Evolutionary conservation across 2,888 invertebrate species (phyloP).

Genomic region (Cosmorhoe ocellata): DNA sequence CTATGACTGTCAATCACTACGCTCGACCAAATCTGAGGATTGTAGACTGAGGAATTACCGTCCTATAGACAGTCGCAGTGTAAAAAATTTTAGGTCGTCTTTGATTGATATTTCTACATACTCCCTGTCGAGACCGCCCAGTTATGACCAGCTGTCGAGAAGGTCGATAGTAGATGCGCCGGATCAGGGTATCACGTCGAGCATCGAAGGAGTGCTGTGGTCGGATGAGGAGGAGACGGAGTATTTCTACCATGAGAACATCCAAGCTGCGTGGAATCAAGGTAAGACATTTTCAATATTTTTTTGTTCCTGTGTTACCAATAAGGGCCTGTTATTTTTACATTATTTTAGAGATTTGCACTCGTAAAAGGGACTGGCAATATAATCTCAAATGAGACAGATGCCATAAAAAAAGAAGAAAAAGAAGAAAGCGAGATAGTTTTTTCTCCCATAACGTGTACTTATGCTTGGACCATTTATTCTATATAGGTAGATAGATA

Average conservation of each 20-base stretch:
- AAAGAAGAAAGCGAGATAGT: too few relatives aligned
- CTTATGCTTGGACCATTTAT: too few relatives aligned
- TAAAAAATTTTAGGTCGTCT: conserved; percentile 73
- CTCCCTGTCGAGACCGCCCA: conserved; percentile 68
- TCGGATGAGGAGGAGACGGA: conserved; percentile 80
- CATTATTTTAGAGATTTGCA: too few relatives aligned
- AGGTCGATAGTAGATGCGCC: conserved; percentile 70
- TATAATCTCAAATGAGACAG: too few relatives aligned
- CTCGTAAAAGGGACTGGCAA: too few relatives aligned
- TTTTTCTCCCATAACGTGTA: too few relatives aligned
- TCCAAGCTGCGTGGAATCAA: conserved; percentile 77
- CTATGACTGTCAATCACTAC: conserved; percentile 67
- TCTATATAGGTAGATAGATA: too few relatives aligned
- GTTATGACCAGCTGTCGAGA: conserved; percentile 73
- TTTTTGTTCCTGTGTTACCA: too few relatives aligned
- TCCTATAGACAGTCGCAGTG: conserved; percentile 72
- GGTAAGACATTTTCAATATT: conserved; percentile 48
- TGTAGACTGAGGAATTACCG: conserved; percentile 60
- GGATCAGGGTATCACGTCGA: conserved; percentile 72
- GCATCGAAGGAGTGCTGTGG: conserved; percentile 79
- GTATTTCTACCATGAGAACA: conserved; percentile 78
- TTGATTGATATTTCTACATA: conserved; percentile 64
- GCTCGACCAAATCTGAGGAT: conserved; percentile 69
- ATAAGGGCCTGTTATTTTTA: too few relatives aligned
- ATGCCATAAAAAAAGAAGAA: too few relatives aligned